Conservation (phyloP, 2,113 vertebrate species). For the Charadrius vociferus region DNA sequence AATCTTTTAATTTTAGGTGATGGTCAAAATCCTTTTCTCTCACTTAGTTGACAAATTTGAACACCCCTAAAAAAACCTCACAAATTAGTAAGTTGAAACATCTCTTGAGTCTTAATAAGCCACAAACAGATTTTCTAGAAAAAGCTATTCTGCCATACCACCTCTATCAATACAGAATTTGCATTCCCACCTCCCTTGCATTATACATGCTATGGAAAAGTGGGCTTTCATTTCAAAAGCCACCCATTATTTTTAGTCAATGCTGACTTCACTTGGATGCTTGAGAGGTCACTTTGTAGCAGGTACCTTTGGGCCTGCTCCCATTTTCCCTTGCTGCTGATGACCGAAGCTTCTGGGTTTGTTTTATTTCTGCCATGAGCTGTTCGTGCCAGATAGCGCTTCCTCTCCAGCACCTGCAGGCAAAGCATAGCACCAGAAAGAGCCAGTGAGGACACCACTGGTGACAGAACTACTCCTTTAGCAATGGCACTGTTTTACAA, state of each 20-base stretch:
- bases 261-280: not conserved
- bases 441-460: not conserved
- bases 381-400: constrained; percentile 7
- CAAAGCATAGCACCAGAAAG: not conserved
- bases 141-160: not conserved
- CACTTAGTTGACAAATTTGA: not conserved
- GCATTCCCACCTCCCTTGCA: not conserved
- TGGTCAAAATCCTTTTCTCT: not conserved
- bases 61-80: not conserved
- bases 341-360: not conserved
- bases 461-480: not conserved
- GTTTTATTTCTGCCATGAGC: constrained; percentile 37
- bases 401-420: constrained; percentile 19
- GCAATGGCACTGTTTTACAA: not conserved
- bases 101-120: not conserved
- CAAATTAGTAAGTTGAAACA: not conserved
- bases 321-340: not conserved
- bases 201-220: not conserved
- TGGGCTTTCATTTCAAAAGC: not conserved
- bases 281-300: not conserved
- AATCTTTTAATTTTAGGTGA: not conserved
- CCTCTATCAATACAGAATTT: not conserved
- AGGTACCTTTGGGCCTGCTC: constrained; percentile 18
- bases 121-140: not conserved
- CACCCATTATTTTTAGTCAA: not conserved